Evolutionary conservation across 1,140 invertebrate species (phyloP), one percentile per base, ranked within the genome.

Genomic region (Scaptodrosophila lebanonensis): DNA sequence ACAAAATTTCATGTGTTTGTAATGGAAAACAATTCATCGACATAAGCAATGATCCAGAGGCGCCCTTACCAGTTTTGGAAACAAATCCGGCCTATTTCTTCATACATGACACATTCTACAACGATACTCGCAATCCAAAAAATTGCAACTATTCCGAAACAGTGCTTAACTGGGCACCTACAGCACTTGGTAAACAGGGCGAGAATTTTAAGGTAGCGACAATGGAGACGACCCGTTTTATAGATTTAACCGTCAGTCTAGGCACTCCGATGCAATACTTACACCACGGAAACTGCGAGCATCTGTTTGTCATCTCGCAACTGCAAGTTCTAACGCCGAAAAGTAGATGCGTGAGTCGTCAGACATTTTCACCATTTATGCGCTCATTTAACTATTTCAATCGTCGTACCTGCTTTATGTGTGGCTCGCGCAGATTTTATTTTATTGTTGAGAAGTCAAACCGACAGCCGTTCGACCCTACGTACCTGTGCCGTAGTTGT

Each of bases 241-340:
- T 91, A 35, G 90, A 93, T 56, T 87, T 96, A 0, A 85, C 77
- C 1, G 62, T 95, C 1, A 88, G 88, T 47, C 88, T 95, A 40
- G 95, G 94, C 0, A 91, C 92, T 75, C 94, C 94, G 0, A 86
- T 89, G 62, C 89, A 96, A 2, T 97, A 95, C 88, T 88, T 93
- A 20, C 95, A 96, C 88, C 94, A 95, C 86, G 95, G 95, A n/a
- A 90, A 92, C 68, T 97, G 96, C 88, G 95, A 97, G 86, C 96
- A 97, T 87, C 73, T 96, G 0, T 90, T 97, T 69, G 88, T 92
- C 1, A 93, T 97, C 65, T 92, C 91, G 6, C 93, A 95, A 85
- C 88, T 89, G 6, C 91, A 91, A 43, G 85, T 93, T 0, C 36
- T 92, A 15, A 82, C 87, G 43, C 71, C 8, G 0, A 12, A 20